Evolutionary conservation across 2,797 vertebrate species (phyloP), one percentile per base, ranked within the genome.

Genomic region (Macropus fuliginosus): DNA sequence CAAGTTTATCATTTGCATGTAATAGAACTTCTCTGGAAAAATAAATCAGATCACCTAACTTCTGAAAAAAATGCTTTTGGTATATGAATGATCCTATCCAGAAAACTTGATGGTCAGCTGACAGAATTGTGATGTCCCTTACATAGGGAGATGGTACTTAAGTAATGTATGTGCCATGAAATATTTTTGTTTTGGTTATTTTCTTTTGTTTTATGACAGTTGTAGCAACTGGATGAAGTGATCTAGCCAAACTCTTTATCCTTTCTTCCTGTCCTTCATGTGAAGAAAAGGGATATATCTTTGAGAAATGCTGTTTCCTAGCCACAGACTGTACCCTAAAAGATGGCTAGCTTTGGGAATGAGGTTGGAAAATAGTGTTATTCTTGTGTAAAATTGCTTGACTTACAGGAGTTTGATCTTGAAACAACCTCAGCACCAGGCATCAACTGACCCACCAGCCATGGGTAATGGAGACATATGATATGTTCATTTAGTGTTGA

Each of bases 361-460:
- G 40, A 87, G 5, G 74, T 46, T 87, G 40, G 74, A 50, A 87
- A 50, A 46, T 11, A 10, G 31, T 11, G 24, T 46, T 27, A 87
- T 87, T 87, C n/a, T 50, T 87, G 21, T 11, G n/a, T 18, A 40
- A 74, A 74, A 74, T 40, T 40, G n/a, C 6, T 74, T 40, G 66
- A 40, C 18, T 40, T 74, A 74, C 0, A 87, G 40, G 21, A 9
- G 40, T 50, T 50, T 87, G 40, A 27, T 87, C 40, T 87, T 87
- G 74, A 87, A 87, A 87, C 3, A 87, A 50, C 5, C 24, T 95
- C 29, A 52, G 52, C 34, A 18, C 5, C 52, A 29, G n/a, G 11
- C 40, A 81, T 96, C 31, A 74, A 3, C 50, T 29, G 62, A 94
- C 8, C 93, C 94, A 12, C 31, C 10, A 94, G 54, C 74, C 95